Percentiles rank a stretch among this genome's conserved stretches.
phyloP scores from a whole-genome alignment of 2,888 invertebrate species.

The Drosophila engyochracea region DNA sequence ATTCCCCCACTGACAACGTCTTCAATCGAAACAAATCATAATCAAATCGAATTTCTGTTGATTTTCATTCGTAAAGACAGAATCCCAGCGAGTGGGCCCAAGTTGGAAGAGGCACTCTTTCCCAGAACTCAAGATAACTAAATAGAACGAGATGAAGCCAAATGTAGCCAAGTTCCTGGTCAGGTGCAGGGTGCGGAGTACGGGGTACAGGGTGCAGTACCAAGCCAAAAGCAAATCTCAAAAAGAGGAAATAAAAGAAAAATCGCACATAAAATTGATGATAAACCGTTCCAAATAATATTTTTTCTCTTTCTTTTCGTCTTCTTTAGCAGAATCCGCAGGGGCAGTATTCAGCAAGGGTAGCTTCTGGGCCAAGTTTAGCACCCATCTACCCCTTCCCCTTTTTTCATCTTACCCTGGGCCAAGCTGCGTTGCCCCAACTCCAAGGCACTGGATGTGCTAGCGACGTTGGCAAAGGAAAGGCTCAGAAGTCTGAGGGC shows the following conservation, averaged over 20 bases:
- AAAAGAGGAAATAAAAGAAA: conserved; percentile 61
- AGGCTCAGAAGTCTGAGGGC: conserved; percentile 73
- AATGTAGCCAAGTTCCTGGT: conserved; percentile 23
- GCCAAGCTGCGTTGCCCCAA: conserved; percentile 62
- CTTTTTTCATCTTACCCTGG: conserved; percentile 28
- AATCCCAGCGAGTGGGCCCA: conserved; percentile 48
- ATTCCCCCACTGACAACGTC: conserved; percentile 15
- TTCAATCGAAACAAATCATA: conserved; percentile 79
- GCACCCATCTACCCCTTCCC: conserved; percentile 8
- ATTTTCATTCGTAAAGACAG: conserved; percentile 79
- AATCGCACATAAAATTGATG: conserved; percentile 81
- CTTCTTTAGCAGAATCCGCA: conserved; percentile 21
- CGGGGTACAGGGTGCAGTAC: not conserved
- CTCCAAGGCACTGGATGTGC: conserved; percentile 51
- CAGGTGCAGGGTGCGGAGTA: conserved; percentile 28
- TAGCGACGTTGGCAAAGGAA: conserved; percentile 66
- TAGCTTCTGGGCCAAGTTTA: conserved; percentile 26
- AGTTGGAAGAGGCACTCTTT: conserved; percentile 47
- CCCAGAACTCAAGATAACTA: conserved; percentile 48
- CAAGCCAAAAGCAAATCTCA: conserved; percentile 49
- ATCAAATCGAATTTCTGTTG: conserved; percentile 81
- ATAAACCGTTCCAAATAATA: conserved; percentile 83
- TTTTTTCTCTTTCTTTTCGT: conserved; percentile 43
- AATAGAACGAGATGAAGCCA: conserved; percentile 9
- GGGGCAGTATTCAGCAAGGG: conserved; percentile 40